Evolutionary conservation across 2,888 invertebrate genomes (phyloP), one percentile per base, ranked within the genome.

Genomic region (Drosophila kanekoi): DNA sequence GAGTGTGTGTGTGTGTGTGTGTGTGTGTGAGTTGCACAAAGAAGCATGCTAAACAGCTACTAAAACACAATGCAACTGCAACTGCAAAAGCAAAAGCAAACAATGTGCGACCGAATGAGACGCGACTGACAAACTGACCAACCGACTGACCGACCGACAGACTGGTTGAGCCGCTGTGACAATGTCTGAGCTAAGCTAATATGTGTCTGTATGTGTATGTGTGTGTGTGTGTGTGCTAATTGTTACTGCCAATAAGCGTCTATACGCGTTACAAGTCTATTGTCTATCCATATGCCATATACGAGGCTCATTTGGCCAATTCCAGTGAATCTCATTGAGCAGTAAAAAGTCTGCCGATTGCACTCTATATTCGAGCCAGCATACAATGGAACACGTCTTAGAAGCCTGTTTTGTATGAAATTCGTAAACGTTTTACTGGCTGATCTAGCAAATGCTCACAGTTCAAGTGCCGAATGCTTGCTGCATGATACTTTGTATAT

Each of bases 41-140:
- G 83, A 85, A 84, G 89, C 87, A 85, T 88, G 84, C 89, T 85
- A 85, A 85, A 81, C 67, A 84, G 87, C 73, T 72, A 88, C 87
- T 89, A 87, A 85, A 87, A 81, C 56, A 81, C 80, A 79, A 81
- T 75, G 75, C 75, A 75, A 78, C 65, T 70, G 72, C 77, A 70
- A 83, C 73, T 64, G 72, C 68, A 63, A 80, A 41, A n/a, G 51
- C 75, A 74, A 80, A 77, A 16, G 60, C 67, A 74, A 79, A 75
- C 72, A 75, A 64, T 53, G 48, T 54, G 45, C 37, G 16, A 35
- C 38, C 61, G 53, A 63, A 61, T 63, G 65, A 68, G 65, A 72
- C 72, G 48, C 61, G 48, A 54, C 54, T 57, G 73, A 45, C 38
- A 43, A 33, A 72, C 54, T 49, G 53, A 37, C 23, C 45, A 32